Base-by-base conservation (phyloP, 37 sponge, comb jelly and placozoan species). In the Haliclona indistincta region DNA sequence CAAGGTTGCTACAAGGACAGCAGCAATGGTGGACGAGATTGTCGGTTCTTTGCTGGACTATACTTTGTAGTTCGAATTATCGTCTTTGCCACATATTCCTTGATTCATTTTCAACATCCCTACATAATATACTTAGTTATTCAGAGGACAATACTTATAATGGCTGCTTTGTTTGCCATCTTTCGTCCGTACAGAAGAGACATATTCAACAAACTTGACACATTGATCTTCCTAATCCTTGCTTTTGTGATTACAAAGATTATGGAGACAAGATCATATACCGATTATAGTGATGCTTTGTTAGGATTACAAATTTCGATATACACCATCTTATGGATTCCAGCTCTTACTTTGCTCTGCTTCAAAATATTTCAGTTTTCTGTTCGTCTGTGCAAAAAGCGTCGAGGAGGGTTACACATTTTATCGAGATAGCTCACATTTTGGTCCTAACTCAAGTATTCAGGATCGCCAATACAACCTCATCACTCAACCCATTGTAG, bases 161-260 rank as follows among this genome's bases (percentile, higher is more conserved):
- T n/a, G 6, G 7, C 23, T 11, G 11, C 6, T 20, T 26, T 58
- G 23, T 58, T n/a, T 20, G n/a, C n/a, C n/a, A 26, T 20, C 7
- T 58, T 58, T 26, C 60, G n/a, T 25, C 60, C 60, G 7, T 58
- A 58, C 60, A 58, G n/a, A 26, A 58, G 28, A 58, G n/a, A 58
- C 60, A 20, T 58, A 6, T 58, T 58, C 28, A 58, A 58, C 25
- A 58, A 58, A 26, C 11, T 58, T 7, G 60, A 58, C 28, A 8
- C 60, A 8, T 25, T 11, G 26, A 58, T 58, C 6, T 25, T 7
- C 7, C 7, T 58, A n/a, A 25, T 8, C n/a, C 28, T 58, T 8
- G n/a, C 25, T 8, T 6, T 58, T 58, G 28, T 58, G n/a, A 20
- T n/a, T 20, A 6, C 25, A 8, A 6, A 25, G 23, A n/a, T 6